phyloP scores from a whole-genome alignment of 37 sponge, comb jelly and placozoan species.

The Spongilla lacustris region DNA sequence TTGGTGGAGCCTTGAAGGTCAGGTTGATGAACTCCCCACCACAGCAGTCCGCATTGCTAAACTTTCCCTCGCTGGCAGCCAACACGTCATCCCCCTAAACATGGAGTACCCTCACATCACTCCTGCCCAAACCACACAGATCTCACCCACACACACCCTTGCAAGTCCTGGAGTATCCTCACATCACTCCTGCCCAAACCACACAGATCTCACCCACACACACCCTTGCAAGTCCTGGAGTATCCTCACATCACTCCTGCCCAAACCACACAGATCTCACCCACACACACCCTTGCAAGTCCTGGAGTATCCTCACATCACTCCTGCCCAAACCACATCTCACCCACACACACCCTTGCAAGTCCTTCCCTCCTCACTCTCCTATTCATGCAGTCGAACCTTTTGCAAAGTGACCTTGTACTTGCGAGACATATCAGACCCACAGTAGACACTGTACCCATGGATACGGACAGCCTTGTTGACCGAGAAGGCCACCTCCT shows the following conservation, averaged over 20 bases:
- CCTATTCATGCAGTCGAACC: background rate
- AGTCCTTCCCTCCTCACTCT: too few species aligned
- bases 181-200: too few species aligned
- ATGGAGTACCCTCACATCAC: background rate
- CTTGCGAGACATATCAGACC: slow-evolving; percentile 32
- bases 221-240: too few species aligned
- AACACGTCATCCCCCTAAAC: background rate
- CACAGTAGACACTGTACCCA: slow-evolving; percentile 57
- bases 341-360: too few species aligned
- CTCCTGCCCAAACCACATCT: too few species aligned
- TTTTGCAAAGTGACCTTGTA: slow-evolving; percentile 40
- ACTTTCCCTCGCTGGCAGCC: slow-evolving; percentile 15
- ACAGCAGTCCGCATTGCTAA: slow-evolving; percentile 26
- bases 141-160: background rate
- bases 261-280: too few species aligned
- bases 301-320: too few species aligned
- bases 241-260: too few species aligned
- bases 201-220: too few species aligned
- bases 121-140: background rate
- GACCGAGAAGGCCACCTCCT: slow-evolving; percentile 62
- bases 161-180: too few species aligned
- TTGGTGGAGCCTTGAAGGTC: slow-evolving; percentile 34
- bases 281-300: too few species aligned
- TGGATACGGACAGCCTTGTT: slow-evolving; percentile 65
- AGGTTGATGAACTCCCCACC: slow-evolving; percentile 45